A percentile compares a stretch with the other conserved stretches of the same genome.
Evolutionary conservation across 2,113 vertebrate species (phyloP).

Genomic region (Asarcornis scutulata): DNA sequence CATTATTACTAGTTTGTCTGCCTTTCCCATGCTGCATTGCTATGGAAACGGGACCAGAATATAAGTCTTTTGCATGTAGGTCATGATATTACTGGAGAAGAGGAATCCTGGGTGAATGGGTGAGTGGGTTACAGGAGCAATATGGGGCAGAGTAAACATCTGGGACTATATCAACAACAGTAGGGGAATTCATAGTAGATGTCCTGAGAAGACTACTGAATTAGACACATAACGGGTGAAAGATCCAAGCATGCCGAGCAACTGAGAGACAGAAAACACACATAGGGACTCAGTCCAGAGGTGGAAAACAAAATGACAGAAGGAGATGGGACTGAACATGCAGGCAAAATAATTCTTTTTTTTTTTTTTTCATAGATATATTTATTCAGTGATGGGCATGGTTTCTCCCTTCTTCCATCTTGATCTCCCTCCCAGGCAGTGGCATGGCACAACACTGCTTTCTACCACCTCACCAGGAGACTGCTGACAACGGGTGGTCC

Average conservation of each 20-base stretch:
- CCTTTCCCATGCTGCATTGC: constrained; percentile 16
- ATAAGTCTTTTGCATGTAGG: constrained; percentile 34
- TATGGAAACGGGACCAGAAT: constrained; percentile 60
- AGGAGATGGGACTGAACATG: neutral
- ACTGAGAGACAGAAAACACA: neutral
- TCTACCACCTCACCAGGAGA: neutral
- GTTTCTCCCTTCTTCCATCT: neutral
- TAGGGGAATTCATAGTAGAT: neutral
- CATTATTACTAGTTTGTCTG: neutral
- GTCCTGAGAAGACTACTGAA: neutral
- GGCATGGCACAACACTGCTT: fast-evolving
- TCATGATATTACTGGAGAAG: constrained; percentile 33
- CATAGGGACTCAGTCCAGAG: neutral
- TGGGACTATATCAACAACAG: neutral
- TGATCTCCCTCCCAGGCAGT: fast-evolving
- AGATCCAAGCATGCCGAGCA: neutral
- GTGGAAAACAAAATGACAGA: neutral
- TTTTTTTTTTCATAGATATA: neutral
- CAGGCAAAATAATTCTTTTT: neutral
- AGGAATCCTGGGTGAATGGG: neutral
- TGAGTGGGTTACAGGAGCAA: constrained; percentile 15
- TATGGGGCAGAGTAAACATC: neutral
- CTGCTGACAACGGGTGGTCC: fast-evolving
- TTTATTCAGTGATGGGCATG: neutral
- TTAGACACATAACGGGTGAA: neutral